phyloP scores from a whole-genome alignment of 2,797 vertebrate genomes.

The Tauraco hartlaubi region DNA sequence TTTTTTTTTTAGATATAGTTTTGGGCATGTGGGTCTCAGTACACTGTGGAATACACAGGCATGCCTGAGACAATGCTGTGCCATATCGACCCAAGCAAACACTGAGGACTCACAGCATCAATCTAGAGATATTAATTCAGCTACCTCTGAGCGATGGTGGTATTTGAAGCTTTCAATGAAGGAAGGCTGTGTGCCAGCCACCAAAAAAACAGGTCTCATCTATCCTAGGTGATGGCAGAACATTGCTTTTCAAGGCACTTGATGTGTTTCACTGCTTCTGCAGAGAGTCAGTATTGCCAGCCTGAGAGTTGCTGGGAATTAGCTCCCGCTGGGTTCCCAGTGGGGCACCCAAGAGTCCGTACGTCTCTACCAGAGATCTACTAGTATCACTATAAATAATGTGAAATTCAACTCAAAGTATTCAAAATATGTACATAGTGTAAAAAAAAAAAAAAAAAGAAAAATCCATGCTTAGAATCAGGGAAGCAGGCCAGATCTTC shows the following conservation, averaged over 20 bases:
- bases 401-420: not conserved
- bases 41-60: accelerated
- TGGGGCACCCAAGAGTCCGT: not conserved
- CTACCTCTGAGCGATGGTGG: not conserved
- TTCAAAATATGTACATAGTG: not conserved
- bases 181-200: not conserved
- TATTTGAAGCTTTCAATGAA: not conserved
- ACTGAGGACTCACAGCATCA: not conserved
- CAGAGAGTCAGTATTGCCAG: not conserved
- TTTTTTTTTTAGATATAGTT: not conserved
- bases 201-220: not conserved
- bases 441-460: not conserved
- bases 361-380: not conserved
- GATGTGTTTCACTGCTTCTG: not conserved
- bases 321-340: not conserved
- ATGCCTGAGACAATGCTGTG: not conserved
- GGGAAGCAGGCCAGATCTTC: not conserved
- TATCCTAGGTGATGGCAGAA: not conserved
- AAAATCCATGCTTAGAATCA: not conserved
- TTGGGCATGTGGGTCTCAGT: accelerated
- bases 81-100: accelerated
- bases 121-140: not conserved
- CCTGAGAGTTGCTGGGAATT: not conserved
- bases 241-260: not conserved
- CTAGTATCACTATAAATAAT: not conserved